Conservation (phyloP, 2,113 vertebrate genomes). For the Megaleporinus macrocephalus region DNA sequence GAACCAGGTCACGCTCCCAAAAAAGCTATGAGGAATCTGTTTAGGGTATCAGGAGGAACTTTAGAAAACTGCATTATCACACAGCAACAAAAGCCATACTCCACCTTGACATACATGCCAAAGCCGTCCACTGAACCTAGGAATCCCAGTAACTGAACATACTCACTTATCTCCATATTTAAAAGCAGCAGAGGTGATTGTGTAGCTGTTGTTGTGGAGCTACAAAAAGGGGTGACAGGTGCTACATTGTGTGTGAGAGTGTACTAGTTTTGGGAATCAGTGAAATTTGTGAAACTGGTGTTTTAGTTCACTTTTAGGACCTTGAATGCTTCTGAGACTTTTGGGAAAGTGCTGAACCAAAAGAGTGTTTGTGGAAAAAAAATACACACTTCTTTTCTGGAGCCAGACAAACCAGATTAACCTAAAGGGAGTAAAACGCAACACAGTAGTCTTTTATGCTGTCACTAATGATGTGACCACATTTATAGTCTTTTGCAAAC, state of each 20-base stretch:
- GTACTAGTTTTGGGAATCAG: constrained; percentile 58
- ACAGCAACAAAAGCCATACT: neutral
- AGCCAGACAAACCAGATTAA: neutral
- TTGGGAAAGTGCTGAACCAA: constrained; percentile 66
- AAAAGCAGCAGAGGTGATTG: constrained; percentile 54
- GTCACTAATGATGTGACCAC: no score
- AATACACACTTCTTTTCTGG: neutral
- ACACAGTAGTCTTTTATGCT: no score
- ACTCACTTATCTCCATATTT: constrained; percentile 71
- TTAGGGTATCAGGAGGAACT: neutral
- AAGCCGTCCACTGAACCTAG: neutral
- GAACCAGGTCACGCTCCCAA: constrained; percentile 28
- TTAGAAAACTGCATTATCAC: constrained; percentile 2
- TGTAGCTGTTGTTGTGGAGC: constrained; percentile 48
- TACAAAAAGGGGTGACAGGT: constrained; percentile 52
- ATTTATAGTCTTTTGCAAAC: no score
- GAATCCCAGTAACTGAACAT: constrained; percentile 57
- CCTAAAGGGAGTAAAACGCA: no score
- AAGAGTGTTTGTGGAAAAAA: constrained; percentile 63
- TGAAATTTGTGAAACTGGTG: constrained; percentile 69
- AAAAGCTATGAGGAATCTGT: constrained; percentile 18
- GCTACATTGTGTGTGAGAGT: constrained; percentile 10
- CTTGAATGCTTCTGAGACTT: constrained; percentile 81
- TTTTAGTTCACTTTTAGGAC: constrained; percentile 70
- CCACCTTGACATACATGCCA: neutral